Conservation (phyloP, 2,888 invertebrate species). For the Epinotia ramella region DNA sequence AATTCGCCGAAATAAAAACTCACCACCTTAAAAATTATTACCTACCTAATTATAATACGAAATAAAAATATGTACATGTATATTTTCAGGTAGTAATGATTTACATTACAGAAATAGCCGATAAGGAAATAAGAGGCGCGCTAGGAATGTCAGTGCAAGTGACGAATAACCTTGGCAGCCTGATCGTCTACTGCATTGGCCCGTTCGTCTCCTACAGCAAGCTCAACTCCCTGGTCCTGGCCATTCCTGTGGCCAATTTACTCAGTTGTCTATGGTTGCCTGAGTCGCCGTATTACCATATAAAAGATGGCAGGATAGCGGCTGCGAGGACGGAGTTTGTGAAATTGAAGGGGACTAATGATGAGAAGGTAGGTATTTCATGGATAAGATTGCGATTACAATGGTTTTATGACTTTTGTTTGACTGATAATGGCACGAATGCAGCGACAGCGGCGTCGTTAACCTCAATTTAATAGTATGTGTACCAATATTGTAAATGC, state of each 20-base stretch:
- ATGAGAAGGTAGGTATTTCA: constrained; percentile 66
- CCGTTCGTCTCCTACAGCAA: constrained; percentile 79
- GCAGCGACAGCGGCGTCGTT: too few species aligned
- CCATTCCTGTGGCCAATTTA: constrained; percentile 79
- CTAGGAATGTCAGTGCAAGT: constrained; percentile 80
- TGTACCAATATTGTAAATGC: too few species aligned
- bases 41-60: background rate
- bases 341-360: constrained; percentile 73
- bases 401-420: background rate
- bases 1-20: too few species aligned
- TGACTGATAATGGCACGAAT: too few species aligned
- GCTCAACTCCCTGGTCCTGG: constrained; percentile 74
- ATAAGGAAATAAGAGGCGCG: constrained; percentile 79
- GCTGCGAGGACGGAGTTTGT: constrained; percentile 77
- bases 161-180: constrained; percentile 78
- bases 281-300: constrained; percentile 86
- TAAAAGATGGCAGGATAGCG: constrained; percentile 80
- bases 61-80: background rate
- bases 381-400: background rate
- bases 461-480: too few species aligned
- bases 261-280: constrained; percentile 84
- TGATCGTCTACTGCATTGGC: constrained; percentile 76
- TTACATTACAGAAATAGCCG: constrained; percentile 82
- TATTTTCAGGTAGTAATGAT: constrained; percentile 79
- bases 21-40: too few species aligned